Evolutionary conservation across 1,140 invertebrate genomes (phyloP), one percentile per base, ranked within the genome.

Genomic region (Dysdera silvatica): DNA sequence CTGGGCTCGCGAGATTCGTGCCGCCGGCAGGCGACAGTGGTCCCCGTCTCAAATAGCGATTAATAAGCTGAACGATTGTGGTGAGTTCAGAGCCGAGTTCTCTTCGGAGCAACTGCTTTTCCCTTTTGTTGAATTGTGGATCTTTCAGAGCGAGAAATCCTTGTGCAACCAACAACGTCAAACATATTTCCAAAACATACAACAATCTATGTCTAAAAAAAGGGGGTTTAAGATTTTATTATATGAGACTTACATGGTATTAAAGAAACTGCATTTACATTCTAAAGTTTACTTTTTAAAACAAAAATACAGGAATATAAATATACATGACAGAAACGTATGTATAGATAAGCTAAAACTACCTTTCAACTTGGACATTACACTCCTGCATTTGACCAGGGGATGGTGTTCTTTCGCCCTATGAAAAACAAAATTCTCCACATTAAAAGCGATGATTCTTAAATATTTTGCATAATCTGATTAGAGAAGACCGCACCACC

Each of bases 41-140:
- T 6, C 61, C 56, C 28, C 59, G 40, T 0, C 65, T 33, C 8
- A 68, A 35, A 48, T 40, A 68, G 10, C 67, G 40, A 18, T 61
- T 54, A 29, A 68, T 62, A 16, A 52, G 57, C 40, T 57, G 52
- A 14, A 49, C 66, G 35, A 68, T 60, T 18, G 64, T 62, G 14
- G 53, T 75, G 61, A 78, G 61, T 70, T 78, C 76, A 18, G 76
- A 71, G 12, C 75, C 71, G 10, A 78, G 69, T 68, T 78, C 76
- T 63, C 76, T 59, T 45, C 74, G 74, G 3, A 78, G 65, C 6
- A 76, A 61, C 54, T 77, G 76, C 55, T 77, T 76, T 35, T 78
- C 76, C 67, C 74, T 61, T 0, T 60, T 41, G 0, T 67, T 61
- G 6, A 76, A 65, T 26, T 65, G 48, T 24, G 73, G 73, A 43